Percentiles rank a stretch among this genome's conserved stretches.
Conservation (phyloP, 2,888 invertebrate species). For the Sinhomidia bicolor region DNA sequence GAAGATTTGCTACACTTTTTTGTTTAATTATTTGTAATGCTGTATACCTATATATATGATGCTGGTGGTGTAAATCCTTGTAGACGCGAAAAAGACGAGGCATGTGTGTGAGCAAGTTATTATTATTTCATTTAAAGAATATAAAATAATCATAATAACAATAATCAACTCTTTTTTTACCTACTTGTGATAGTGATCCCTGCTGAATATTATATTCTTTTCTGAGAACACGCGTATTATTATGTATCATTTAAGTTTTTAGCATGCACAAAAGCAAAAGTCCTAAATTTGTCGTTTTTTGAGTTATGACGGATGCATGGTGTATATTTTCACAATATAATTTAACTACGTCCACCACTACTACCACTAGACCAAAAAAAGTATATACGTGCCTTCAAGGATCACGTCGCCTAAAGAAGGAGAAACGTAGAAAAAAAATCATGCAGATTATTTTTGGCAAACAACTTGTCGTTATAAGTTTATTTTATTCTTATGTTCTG, state of each 20-base stretch:
- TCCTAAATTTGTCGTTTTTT: slow-evolving; percentile 70
- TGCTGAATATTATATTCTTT: neutral
- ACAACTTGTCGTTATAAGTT: slow-evolving; percentile 15
- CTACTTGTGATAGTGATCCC: neutral
- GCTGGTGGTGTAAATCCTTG: neutral
- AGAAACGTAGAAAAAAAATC: slow-evolving; percentile 12
- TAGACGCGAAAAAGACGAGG: neutral
- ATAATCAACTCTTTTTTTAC: slow-evolving; percentile 46
- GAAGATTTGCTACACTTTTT: no score
- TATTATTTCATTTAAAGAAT: slow-evolving; percentile 55
- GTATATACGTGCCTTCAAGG: slow-evolving; percentile 63
- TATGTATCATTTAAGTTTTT: slow-evolving; percentile 33
- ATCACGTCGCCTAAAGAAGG: slow-evolving; percentile 32
- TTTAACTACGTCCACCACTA: slow-evolving; percentile 47
- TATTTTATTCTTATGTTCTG: neutral
- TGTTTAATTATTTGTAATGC: no score
- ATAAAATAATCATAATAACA: slow-evolving; percentile 47
- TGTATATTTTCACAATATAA: slow-evolving; percentile 37
- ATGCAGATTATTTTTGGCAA: slow-evolving; percentile 68
- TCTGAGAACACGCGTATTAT: neutral
- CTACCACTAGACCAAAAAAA: slow-evolving; percentile 3
- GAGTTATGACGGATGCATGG: slow-evolving; percentile 60
- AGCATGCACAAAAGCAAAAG: slow-evolving; percentile 49
- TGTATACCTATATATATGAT: neutral
- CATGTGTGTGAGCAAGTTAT: slow-evolving; percentile 34